Evolutionary conservation across 1,140 invertebrate species (phyloP).

Genomic region (Asobara japonica): DNA sequence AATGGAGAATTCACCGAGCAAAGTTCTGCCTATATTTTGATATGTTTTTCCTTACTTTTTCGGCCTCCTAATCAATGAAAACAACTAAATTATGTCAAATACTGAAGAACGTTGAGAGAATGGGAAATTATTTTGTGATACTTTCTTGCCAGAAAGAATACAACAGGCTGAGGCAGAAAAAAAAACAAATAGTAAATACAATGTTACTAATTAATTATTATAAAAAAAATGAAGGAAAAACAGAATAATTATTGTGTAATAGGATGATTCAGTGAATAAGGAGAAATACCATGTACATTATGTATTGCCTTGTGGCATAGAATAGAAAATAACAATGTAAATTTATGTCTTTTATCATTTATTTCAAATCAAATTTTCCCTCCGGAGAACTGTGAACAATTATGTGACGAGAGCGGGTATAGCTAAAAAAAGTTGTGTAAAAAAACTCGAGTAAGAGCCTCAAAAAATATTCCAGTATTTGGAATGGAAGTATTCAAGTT

Average conservation of each 20-base stretch:
- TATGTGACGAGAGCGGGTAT: no score
- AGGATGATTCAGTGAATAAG: slow-evolving; percentile 61
- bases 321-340: slow-evolving; percentile 47
- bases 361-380: background rate
- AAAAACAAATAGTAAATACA: slow-evolving; percentile 57
- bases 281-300: slow-evolving; percentile 63
- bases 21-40: no score
- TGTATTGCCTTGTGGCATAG: slow-evolving; percentile 48
- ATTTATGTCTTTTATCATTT: slow-evolving; percentile 11
- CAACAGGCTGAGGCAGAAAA: slow-evolving; percentile 60
- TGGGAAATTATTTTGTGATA: slow-evolving; percentile 68
- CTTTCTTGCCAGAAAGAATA: slow-evolving; percentile 67
- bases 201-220: slow-evolving; percentile 62
- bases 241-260: slow-evolving; percentile 63
- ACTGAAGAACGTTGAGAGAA: slow-evolving; percentile 63
- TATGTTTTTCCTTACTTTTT: no score
- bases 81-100: slow-evolving; percentile 53
- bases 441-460: no score
- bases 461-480: no score
- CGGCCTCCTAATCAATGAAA: no score
- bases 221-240: slow-evolving; percentile 58
- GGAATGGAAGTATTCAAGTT: no score
- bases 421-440: no score
- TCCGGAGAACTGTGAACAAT: no score
- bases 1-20: no score